These are phyloP conservation scores for Tridacna gigas DNA, from an alignment of 2,888 invertebrate genomes.

Conservation along the genomic window DNA sequence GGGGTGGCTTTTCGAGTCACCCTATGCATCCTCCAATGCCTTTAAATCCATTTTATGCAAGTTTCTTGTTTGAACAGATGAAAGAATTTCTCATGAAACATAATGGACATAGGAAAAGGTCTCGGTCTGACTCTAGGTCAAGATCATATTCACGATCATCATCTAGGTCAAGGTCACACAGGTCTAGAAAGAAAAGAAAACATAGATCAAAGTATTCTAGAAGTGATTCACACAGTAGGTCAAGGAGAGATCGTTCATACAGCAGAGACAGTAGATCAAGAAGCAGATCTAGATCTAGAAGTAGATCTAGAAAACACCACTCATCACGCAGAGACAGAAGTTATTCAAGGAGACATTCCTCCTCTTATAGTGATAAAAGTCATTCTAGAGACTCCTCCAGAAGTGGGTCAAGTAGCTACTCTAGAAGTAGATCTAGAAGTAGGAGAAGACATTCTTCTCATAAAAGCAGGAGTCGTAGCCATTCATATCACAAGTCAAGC, in stretches of 20 bases:
- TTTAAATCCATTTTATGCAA: conserved; percentile 52
- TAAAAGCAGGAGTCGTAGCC: conserved; percentile 1
- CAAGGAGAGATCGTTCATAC: background rate
- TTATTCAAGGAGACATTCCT: conserved; percentile 7
- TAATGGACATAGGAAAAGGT: conserved; percentile 1
- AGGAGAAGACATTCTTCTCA: background rate
- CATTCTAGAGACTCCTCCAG: conserved; percentile 10
- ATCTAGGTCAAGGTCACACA: conserved; percentile 51
- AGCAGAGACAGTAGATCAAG: conserved; percentile 29
- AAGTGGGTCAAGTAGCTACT: conserved; percentile 8
- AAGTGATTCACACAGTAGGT: conserved; percentile 30
- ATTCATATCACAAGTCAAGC: background rate
- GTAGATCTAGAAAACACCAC: conserved; percentile 13
- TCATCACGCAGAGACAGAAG: conserved; percentile 6
- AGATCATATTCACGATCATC: conserved; percentile 34
- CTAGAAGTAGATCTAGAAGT: conserved; percentile 20
- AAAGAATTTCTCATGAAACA: conserved; percentile 31
- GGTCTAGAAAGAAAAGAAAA: conserved; percentile 39
- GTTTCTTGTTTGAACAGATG: conserved; percentile 45
- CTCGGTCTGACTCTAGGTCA: conserved; percentile 21
- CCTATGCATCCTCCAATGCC: conserved; percentile 46
- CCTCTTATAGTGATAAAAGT: background rate
- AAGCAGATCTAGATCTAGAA: conserved; percentile 39
- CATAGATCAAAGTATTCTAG: conserved; percentile 27
- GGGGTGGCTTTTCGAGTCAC: conserved; percentile 34